These are phyloP conservation scores for Agriopis marginaria DNA, from an alignment of 2,888 invertebrate genomes.

Conservation along the genomic window DNA sequence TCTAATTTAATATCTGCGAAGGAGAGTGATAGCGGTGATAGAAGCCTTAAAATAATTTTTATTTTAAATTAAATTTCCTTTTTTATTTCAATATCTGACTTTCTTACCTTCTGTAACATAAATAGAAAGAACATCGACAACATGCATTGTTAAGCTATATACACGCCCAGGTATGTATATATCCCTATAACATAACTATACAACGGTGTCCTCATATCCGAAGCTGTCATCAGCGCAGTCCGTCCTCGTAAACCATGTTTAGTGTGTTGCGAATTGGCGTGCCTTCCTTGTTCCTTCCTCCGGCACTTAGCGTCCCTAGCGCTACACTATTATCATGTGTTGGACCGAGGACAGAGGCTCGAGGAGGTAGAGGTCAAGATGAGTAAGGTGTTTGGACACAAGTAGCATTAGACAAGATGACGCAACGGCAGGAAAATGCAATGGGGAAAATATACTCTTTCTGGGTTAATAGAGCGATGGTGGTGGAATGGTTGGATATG, in stretches of 20 bases:
- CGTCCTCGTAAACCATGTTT: conserved; percentile 29
- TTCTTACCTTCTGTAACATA: too few species aligned
- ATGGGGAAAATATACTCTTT: too few species aligned
- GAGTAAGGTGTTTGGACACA: conserved; percentile 1
- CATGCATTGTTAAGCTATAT: not conserved
- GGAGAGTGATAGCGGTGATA: too few species aligned
- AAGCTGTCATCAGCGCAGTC: conserved; percentile 7
- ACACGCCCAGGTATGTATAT: not conserved
- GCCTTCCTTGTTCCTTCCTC: conserved; percentile 32
- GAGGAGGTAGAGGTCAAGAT: not conserved
- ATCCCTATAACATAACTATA: conserved; percentile 6
- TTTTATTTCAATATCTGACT: too few species aligned
- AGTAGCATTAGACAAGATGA: not conserved
- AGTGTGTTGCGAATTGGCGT: conserved; percentile 25
- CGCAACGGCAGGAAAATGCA: not conserved
- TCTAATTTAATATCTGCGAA: too few species aligned
- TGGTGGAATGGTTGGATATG: too few species aligned
- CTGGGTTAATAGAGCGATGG: too few species aligned
- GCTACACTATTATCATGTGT: conserved; percentile 34
- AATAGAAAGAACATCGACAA: too few species aligned
- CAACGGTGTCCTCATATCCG: conserved; percentile 2
- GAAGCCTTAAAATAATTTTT: too few species aligned
- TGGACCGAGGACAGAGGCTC: conserved; percentile 4
- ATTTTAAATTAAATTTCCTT: too few species aligned
- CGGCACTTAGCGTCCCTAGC: conserved; percentile 45